These are phyloP conservation scores for Betta splendens DNA, from an alignment of 2,797 vertebrate species.

Conservation along the genomic window DNA sequence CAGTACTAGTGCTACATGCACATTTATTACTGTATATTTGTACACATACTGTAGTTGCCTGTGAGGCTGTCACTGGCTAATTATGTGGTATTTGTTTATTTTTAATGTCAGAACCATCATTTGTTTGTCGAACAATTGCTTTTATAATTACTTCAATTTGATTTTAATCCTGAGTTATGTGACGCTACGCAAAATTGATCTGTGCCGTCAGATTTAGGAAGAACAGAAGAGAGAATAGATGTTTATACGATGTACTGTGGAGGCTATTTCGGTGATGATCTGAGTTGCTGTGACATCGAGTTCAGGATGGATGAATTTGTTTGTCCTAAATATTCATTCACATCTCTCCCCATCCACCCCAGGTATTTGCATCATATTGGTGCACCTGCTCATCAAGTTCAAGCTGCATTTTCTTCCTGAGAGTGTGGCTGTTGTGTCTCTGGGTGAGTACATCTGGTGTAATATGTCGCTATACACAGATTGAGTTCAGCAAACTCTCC, in stretches of 20 bases:
- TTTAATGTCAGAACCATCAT: conserved; percentile 3
- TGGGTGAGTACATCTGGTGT: conserved; percentile 86
- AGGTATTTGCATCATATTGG: conserved; percentile 99
- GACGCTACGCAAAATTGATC: neutral
- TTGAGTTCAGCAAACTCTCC: neutral
- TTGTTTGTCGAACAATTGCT: conserved; percentile 16
- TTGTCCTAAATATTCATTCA: conserved; percentile 46
- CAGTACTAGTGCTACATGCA: conserved; percentile 1
- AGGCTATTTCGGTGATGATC: conserved; percentile 35
- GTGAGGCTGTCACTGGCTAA: conserved; percentile 7
- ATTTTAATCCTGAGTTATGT: neutral
- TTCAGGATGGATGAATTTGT: conserved; percentile 21
- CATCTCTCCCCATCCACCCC: conserved; percentile 30
- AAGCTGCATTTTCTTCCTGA: conserved; percentile 96
- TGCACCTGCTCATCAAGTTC: conserved; percentile 97
- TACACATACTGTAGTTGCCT: neutral
- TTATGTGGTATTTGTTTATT: conserved; percentile 14
- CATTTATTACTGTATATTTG: conserved; percentile 13
- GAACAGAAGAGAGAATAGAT: conserved; percentile 17
- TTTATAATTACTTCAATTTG: neutral
- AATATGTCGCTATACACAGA: neutral
- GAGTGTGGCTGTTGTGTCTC: conserved; percentile 96
- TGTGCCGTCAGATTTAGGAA: conserved; percentile 4
- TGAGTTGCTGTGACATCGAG: conserved; percentile 30
- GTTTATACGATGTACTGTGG: conserved; percentile 10